Evolutionary conservation across 2,797 vertebrate genomes (phyloP), one percentile per base, ranked within the genome.

Genomic region (Mormyrus hasselquistii): DNA sequence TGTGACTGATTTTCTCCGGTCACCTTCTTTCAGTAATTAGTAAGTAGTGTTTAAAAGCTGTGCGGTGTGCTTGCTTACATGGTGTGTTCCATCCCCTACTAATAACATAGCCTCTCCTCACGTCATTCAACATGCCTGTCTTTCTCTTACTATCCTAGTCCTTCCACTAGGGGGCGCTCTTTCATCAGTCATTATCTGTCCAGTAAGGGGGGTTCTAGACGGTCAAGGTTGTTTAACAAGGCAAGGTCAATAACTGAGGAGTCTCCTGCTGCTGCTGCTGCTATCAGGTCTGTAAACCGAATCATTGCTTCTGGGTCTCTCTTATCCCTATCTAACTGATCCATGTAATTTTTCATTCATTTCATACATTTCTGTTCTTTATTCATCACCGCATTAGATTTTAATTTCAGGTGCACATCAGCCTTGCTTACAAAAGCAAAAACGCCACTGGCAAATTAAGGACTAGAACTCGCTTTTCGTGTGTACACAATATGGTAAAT

Each of bases 181-280:
- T 94, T 93, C 92, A 88, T 92, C 92, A 93, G 93, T 91, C 92
- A 94, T 69, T 94, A 92, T 93, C 92, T 94, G 91, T 92, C 93
- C 89, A 90, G 92, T 93, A 91, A 93, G 93, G 93, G 92, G 90
- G 92, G 93, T 91, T 92, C 92, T 92, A 92, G 92, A 89, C 90
- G 93, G 91, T 90, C 92, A 53, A 89, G 89, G 85, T 87, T 93
- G 89, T 93, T 92, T 92, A 94, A 93, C 91, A 93, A 93, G 88
- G 89, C 91, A 73, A 91, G 92, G 90, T 93, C 93, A 82, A 89
- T 93, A 91, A 47, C 90, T 25, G 90, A 93, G 87, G 93, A 93
- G 89, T 88, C 90, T 87, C 91, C 93, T 29, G 25, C 25, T 29
- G 25, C 25, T 29, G 25, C 25, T 86, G 88, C 90, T 88, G 49